Evolutionary conservation across 2,888 invertebrate genomes (phyloP).

Genomic region (Drosophila flavopinicola): DNA sequence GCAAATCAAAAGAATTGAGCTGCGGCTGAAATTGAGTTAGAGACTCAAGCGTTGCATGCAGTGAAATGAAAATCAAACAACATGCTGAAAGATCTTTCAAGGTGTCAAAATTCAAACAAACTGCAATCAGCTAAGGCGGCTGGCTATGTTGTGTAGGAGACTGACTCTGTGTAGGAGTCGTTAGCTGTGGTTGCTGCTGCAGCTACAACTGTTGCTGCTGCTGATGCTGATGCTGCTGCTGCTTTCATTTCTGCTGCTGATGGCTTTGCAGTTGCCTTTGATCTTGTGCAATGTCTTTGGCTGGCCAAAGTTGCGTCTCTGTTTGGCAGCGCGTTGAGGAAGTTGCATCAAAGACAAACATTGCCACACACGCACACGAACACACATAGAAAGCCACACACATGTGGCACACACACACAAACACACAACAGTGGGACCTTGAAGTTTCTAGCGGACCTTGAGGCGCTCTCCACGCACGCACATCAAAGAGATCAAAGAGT

Average conservation of each 20-base stretch:
- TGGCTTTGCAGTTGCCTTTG: slow-evolving; percentile 70
- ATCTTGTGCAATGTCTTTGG: slow-evolving; percentile 58
- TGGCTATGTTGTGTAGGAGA: neutral
- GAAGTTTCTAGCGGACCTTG: slow-evolving; percentile 75
- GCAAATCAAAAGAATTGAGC: slow-evolving; percentile 55
- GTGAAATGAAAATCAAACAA: slow-evolving; percentile 58
- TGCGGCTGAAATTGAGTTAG: slow-evolving; percentile 12
- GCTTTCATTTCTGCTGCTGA: slow-evolving; percentile 25
- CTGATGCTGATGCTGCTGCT: slow-evolving; percentile 20
- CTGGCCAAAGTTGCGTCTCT: slow-evolving; percentile 60
- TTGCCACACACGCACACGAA: slow-evolving; percentile 24
- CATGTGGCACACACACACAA: slow-evolving; percentile 34
- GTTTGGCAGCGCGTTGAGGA: slow-evolving; percentile 73
- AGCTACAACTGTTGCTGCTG: slow-evolving; percentile 8
- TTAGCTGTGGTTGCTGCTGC: slow-evolving; percentile 11
- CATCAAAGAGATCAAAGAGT: slow-evolving; percentile 68
- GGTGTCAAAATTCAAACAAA: slow-evolving; percentile 81
- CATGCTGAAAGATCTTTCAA: slow-evolving; percentile 47
- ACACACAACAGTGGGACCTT: slow-evolving; percentile 58
- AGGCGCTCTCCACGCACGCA: slow-evolving; percentile 58
- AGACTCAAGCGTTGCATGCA: slow-evolving; percentile 49
- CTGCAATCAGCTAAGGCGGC: slow-evolving; percentile 36
- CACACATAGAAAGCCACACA: slow-evolving; percentile 15
- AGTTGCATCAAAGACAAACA: slow-evolving; percentile 78
- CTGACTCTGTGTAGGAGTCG: slow-evolving; percentile 22